A percentile compares a stretch with the other conserved stretches of the same genome.
Evolutionary conservation across 2,888 invertebrate species (phyloP).

Genomic region (Acanthosoma haemorrhoidale): DNA sequence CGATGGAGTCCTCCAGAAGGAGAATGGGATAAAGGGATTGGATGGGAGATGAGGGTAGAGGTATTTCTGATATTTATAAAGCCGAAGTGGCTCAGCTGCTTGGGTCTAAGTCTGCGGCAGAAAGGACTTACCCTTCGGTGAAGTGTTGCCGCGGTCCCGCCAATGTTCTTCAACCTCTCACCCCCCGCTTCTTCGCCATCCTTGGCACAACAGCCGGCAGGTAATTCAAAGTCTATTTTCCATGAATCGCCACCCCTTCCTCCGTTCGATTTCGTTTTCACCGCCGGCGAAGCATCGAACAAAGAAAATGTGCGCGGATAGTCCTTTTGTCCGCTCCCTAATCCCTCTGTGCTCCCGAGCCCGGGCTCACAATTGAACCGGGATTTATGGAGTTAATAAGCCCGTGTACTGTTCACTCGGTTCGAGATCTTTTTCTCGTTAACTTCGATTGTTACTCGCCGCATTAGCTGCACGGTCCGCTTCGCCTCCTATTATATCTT

Average conservation of each 20-base stretch:
- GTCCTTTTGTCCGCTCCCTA: background rate
- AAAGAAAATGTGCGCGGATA: background rate
- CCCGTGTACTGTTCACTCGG: background rate
- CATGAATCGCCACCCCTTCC: background rate
- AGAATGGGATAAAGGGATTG: too few species aligned
- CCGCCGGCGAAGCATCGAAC: background rate
- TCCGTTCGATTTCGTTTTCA: background rate
- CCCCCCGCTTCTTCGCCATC: background rate
- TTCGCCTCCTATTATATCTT: too few species aligned
- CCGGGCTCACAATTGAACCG: background rate
- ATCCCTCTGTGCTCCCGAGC: too few species aligned
- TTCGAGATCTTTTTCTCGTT: background rate
- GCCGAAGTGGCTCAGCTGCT: background rate
- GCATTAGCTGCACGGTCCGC: background rate
- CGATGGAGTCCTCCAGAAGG: too few species aligned
- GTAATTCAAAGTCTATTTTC: conserved; percentile 12
- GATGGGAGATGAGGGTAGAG: too few species aligned
- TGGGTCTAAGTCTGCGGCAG: background rate
- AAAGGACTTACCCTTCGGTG: too few species aligned
- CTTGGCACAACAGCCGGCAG: too few species aligned
- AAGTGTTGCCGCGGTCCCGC: too few species aligned
- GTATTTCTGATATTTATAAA: background rate
- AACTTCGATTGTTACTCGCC: background rate
- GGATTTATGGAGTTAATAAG: conserved; percentile 12
- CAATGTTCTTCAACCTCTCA: background rate